These are phyloP conservation scores for Athrips mouffetella DNA, from an alignment of 2,888 invertebrate species.

Conservation along the genomic window DNA sequence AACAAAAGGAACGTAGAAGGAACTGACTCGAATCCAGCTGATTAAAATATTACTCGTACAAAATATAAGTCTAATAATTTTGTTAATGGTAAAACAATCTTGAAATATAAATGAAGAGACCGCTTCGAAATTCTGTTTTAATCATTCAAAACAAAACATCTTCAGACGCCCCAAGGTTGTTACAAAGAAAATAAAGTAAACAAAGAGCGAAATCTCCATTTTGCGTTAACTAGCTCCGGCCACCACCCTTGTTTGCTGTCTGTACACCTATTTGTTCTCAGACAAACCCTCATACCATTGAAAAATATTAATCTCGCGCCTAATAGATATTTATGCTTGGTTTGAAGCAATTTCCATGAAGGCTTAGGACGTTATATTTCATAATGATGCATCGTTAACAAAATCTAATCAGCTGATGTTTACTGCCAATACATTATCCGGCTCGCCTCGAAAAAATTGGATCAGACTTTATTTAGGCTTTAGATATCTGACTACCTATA, in stretches of 20 bases:
- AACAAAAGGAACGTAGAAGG: background rate
- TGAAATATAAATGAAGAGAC: background rate
- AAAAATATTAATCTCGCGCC: constrained; percentile 73
- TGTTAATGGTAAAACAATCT: too few species aligned
- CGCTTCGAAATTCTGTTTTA: constrained; percentile 6
- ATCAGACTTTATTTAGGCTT: constrained; percentile 5
- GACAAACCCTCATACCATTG: constrained; percentile 54
- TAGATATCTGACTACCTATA: background rate
- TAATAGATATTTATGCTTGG: constrained; percentile 77
- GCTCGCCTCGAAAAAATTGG: constrained; percentile 37
- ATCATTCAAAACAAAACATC: constrained; percentile 27
- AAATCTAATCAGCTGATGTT: constrained; percentile 61
- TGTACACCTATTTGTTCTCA: constrained; percentile 37
- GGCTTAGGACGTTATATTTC: constrained; percentile 41
- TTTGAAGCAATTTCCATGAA: constrained; percentile 64
- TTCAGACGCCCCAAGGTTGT: constrained; percentile 25
- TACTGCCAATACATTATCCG: constrained; percentile 54
- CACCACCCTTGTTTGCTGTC: constrained; percentile 72
- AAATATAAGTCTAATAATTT: too few species aligned
- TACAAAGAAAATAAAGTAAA: constrained; percentile 38
- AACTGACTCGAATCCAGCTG: too few species aligned
- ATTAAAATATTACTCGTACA: too few species aligned
- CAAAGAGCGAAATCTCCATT: constrained; percentile 43
- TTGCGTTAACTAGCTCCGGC: constrained; percentile 48
- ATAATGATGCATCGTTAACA: constrained; percentile 52